Evolutionary conservation across 2,888 invertebrate genomes (phyloP).

Genomic region (Phengaris arion): DNA sequence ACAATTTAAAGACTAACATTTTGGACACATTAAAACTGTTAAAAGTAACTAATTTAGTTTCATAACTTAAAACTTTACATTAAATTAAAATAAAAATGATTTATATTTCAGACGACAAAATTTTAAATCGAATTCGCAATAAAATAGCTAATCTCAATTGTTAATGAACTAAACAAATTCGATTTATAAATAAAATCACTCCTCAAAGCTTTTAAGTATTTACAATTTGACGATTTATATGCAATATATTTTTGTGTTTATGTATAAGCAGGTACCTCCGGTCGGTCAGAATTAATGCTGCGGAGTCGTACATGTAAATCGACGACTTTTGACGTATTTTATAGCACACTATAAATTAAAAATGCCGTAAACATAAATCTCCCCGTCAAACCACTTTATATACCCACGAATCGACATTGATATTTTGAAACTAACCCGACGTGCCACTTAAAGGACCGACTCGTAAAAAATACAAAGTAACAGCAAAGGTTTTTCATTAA

Average conservation of each 20-base stretch:
- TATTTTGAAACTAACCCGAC: conserved; percentile 59
- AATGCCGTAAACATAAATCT: conserved; percentile 74
- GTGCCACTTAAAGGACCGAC: conserved; percentile 38
- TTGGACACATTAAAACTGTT: neutral
- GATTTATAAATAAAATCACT: conserved; percentile 17
- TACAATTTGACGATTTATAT: conserved; percentile 27
- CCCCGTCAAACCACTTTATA: conserved; percentile 72
- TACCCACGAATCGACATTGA: conserved; percentile 57
- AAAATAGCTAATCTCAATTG: neutral
- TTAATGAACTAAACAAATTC: neutral
- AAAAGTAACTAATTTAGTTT: neutral
- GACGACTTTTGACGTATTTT: conserved; percentile 68
- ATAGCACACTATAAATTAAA: conserved; percentile 68
- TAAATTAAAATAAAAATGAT: conserved; percentile 4
- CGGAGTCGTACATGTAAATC: conserved; percentile 51
- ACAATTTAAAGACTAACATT: neutral
- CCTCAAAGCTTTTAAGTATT: conserved; percentile 28
- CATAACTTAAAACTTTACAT: neutral
- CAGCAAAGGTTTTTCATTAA: conserved; percentile 27
- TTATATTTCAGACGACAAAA: conserved; percentile 3
- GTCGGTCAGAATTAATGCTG: conserved; percentile 13
- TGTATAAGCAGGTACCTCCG: conserved; percentile 6
- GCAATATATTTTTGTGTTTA: neutral
- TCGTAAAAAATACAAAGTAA: conserved; percentile 32
- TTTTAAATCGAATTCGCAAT: neutral